Conservation (phyloP, 2,888 invertebrate species). For the Nomada fabriciana region DNA sequence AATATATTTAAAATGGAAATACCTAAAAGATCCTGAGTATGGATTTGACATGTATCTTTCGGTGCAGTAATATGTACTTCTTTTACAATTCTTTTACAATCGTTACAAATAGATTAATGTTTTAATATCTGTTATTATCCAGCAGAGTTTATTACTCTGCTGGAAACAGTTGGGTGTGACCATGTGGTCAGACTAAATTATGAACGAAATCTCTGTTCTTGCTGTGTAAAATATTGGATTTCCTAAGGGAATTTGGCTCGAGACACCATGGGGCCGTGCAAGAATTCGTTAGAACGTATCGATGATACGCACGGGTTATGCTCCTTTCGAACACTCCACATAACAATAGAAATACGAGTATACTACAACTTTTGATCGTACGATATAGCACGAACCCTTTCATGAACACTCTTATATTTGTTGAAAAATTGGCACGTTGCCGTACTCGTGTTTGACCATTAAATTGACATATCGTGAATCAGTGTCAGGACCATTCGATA, state of each 20-base stretch:
- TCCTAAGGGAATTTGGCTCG: conserved; percentile 14
- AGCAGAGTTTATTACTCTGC: background rate
- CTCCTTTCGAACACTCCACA: conserved; percentile 22
- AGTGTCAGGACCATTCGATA: conserved; percentile 72
- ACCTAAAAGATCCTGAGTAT: too few species aligned
- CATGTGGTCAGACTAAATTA: conserved; percentile 18
- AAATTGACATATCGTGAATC: conserved; percentile 73
- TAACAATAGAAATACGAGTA: conserved; percentile 24
- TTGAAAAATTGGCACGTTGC: conserved; percentile 33
- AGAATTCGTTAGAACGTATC: conserved; percentile 53
- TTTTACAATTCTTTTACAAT: too few species aligned
- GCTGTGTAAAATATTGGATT: conserved; percentile 24
- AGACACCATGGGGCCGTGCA: conserved; percentile 31
- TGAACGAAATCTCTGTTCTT: background rate
- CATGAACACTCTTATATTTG: conserved; percentile 6
- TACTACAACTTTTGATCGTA: conserved; percentile 14
- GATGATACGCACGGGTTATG: conserved; percentile 1
- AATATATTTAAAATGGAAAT: too few species aligned
- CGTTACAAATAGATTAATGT: too few species aligned
- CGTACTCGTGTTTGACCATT: conserved; percentile 58
- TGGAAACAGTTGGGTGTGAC: conserved; percentile 30
- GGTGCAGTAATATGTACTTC: too few species aligned
- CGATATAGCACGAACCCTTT: conserved; percentile 9
- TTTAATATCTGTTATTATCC: background rate
- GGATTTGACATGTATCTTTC: too few species aligned